A percentile compares a stretch with the other conserved stretches of the same genome.
Evolutionary conservation across 2,888 invertebrate species (phyloP).

Genomic region (Lypha dubia): DNA sequence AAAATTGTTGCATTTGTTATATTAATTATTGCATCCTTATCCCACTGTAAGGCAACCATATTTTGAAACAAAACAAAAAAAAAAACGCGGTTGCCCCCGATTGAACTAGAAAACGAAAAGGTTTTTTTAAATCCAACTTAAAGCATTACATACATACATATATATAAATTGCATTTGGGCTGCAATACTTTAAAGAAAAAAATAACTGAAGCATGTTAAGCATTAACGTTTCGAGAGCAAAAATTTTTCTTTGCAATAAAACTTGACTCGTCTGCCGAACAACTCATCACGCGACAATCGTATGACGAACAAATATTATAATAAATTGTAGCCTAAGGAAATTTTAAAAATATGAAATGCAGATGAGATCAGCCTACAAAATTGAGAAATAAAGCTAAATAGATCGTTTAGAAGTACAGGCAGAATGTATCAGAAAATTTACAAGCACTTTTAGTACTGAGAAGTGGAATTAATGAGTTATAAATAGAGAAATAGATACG

Average conservation of each 20-base stretch:
- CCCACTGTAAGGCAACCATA: slow-evolving; percentile 74
- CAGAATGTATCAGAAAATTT: too few species aligned
- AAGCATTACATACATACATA: not conserved
- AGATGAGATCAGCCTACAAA: not conserved
- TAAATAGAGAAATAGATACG: not conserved
- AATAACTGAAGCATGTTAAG: not conserved
- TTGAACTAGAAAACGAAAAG: slow-evolving; percentile 57
- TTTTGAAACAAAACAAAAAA: not conserved
- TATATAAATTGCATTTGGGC: not conserved
- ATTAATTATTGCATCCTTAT: slow-evolving; percentile 77
- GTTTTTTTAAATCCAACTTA: slow-evolving; percentile 6
- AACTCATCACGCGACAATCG: too few species aligned
- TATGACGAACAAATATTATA: too few species aligned
- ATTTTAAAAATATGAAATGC: too few species aligned
- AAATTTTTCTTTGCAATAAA: too few species aligned
- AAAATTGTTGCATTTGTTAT: slow-evolving; percentile 28
- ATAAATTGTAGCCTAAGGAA: too few species aligned
- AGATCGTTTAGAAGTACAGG: not conserved
- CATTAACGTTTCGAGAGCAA: too few species aligned
- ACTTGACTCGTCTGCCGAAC: too few species aligned
- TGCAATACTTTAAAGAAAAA: not conserved
- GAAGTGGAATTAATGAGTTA: too few species aligned
- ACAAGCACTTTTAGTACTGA: too few species aligned
- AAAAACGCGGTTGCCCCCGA: slow-evolving; percentile 26
- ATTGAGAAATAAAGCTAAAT: not conserved